Percentiles rank a stretch among this genome's conserved stretches.
Conservation (phyloP, 2,113 vertebrate species). For the Corythaeola cristata region DNA sequence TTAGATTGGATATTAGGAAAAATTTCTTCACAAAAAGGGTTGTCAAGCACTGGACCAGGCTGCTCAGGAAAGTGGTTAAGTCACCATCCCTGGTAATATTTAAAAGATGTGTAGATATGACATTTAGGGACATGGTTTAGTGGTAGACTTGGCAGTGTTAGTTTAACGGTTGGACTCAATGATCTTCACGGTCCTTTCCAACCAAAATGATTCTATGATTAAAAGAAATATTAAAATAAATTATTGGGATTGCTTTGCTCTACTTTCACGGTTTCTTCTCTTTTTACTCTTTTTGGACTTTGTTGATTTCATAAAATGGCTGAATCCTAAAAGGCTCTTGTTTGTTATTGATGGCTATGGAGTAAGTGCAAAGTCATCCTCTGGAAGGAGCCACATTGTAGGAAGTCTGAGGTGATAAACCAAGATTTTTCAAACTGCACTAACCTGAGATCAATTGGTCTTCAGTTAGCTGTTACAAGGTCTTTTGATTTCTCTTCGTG, state of each 20-base stretch:
- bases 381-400: background rate
- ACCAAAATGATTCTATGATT: background rate
- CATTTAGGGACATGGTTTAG: background rate
- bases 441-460: background rate
- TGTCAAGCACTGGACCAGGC: background rate
- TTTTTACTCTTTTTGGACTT: background rate
- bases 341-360: background rate
- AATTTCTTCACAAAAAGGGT: accelerated
- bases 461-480: background rate
- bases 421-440: background rate
- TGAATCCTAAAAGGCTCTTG: background rate
- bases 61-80: background rate
- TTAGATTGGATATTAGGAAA: background rate
- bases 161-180: background rate
- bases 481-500: background rate
- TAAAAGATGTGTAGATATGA: background rate
- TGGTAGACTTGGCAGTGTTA: background rate
- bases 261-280: background rate
- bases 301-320: background rate
- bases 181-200: background rate
- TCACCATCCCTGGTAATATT: background rate
- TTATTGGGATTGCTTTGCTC: background rate
- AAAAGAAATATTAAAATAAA: background rate
- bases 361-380: background rate
- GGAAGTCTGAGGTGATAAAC: background rate